Conservation (phyloP, 1,140 invertebrate genomes). For the Ylistrum balloti region DNA sequence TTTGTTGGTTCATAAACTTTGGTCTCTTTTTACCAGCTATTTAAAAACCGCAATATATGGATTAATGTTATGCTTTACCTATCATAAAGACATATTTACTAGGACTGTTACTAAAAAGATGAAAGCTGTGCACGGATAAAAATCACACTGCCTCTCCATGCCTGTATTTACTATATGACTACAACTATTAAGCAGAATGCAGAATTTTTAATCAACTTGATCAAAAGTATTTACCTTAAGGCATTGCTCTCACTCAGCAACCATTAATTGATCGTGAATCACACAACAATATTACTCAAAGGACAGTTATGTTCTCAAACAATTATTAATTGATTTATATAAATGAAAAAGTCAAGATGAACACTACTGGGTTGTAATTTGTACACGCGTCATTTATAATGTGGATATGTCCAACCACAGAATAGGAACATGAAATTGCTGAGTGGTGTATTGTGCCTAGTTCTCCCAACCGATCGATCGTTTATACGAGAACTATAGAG, state of each 20-base stretch:
- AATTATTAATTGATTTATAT: constrained; percentile 24
- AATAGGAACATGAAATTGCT: neutral
- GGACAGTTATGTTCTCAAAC: neutral
- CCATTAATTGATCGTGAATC: neutral
- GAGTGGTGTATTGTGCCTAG: neutral
- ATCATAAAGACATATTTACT: no score
- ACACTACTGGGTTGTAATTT: neutral
- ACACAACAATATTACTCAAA: neutral
- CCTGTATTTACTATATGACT: no score
- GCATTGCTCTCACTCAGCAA: neutral
- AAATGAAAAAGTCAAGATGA: constrained; percentile 1
- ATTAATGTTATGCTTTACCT: no score
- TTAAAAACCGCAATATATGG: no score
- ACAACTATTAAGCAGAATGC: neutral
- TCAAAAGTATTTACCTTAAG: neutral
- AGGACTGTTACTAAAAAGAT: no score
- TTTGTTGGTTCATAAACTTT: no score
- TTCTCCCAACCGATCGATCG: neutral
- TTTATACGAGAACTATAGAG: neutral
- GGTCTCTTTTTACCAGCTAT: no score
- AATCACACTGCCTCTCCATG: no score
- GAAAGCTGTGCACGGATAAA: no score
- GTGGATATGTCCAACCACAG: neutral
- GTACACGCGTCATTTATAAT: neutral
- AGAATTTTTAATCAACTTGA: neutral